Percentiles rank a stretch among this genome's conserved stretches.
phyloP scores from a whole-genome alignment of 2,888 invertebrate genomes.

The Sericinus montela region DNA sequence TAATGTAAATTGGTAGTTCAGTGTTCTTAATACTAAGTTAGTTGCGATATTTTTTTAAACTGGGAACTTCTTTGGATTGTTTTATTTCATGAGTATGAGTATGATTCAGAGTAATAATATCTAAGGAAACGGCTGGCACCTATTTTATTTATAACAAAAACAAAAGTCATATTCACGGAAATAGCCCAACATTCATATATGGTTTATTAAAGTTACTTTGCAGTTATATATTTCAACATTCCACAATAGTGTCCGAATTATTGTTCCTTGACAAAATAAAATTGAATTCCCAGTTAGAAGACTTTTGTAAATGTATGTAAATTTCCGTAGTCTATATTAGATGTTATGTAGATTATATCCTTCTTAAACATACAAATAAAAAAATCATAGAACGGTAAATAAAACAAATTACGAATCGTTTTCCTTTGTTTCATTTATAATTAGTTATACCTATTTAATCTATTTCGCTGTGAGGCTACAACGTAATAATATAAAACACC shows the following conservation, averaged over 20 bases:
- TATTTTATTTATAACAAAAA: background rate
- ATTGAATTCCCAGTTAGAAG: slow-evolving; percentile 58
- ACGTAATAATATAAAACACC: too few species aligned
- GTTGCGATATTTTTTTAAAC: slow-evolving; percentile 22
- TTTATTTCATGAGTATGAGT: background rate
- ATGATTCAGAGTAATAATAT: background rate
- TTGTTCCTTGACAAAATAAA: slow-evolving; percentile 27
- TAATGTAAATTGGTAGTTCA: slow-evolving; percentile 38
- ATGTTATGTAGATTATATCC: slow-evolving; percentile 73
- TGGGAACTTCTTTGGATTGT: slow-evolving; percentile 22
- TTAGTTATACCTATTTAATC: too few species aligned
- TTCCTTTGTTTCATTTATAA: slow-evolving; percentile 31
- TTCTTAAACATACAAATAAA: slow-evolving; percentile 58
- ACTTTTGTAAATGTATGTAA: slow-evolving; percentile 73
- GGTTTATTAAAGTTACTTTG: too few species aligned
- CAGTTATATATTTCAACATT: background rate
- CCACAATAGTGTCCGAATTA: slow-evolving; percentile 13
- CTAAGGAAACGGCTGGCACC: slow-evolving; percentile 7
- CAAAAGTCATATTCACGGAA: background rate
- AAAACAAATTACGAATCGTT: slow-evolving; percentile 66
- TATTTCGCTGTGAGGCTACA: too few species aligned
- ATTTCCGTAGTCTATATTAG: slow-evolving; percentile 72
- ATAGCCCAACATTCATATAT: background rate
- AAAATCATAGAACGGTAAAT: slow-evolving; percentile 59
- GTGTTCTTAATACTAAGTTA: slow-evolving; percentile 28